Conservation (phyloP, 2,797 vertebrate genomes). For the Pangasius djambal region DNA sequence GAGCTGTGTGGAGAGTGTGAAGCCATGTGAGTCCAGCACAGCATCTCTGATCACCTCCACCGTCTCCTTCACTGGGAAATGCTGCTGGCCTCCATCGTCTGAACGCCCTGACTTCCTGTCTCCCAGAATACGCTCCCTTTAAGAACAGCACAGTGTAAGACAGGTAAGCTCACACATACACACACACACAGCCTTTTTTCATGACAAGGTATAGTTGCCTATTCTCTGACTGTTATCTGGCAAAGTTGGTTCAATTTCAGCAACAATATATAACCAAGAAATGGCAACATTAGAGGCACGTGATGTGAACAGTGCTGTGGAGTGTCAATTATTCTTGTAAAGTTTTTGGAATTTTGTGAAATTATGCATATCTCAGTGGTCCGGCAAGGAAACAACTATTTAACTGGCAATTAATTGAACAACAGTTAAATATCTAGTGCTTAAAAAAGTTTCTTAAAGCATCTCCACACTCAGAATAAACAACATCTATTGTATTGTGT, state of each 20-base stretch:
- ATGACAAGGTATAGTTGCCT: not conserved
- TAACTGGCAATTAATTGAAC: not conserved
- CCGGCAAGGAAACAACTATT: not conserved
- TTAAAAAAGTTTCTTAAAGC: not conserved
- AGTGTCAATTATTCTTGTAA: not conserved
- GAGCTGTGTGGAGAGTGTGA: conserved; percentile 81
- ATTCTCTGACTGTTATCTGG: not conserved
- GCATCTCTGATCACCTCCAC: conserved; percentile 87
- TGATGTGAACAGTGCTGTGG: not conserved
- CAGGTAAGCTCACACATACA: not conserved
- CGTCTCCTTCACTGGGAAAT: conserved; percentile 79
- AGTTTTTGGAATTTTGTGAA: not conserved
- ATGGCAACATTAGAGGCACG: not conserved
- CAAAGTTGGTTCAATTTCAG: not conserved
- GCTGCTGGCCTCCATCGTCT: conserved; percentile 74
- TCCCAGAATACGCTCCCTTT: conserved; percentile 79
- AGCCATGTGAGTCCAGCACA: conserved; percentile 88
- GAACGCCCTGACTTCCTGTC: conserved; percentile 77
- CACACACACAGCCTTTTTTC: not conserved
- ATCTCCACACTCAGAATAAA: not conserved
- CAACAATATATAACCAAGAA: not conserved
- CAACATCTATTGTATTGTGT: not conserved
- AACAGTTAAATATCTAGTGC: not conserved
- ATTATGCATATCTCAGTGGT: not conserved
- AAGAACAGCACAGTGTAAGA: conserved; percentile 33